Evolutionary conservation across 2,888 invertebrate genomes (phyloP), one percentile per base, ranked within the genome.

Genomic region (Catocala sponsa): DNA sequence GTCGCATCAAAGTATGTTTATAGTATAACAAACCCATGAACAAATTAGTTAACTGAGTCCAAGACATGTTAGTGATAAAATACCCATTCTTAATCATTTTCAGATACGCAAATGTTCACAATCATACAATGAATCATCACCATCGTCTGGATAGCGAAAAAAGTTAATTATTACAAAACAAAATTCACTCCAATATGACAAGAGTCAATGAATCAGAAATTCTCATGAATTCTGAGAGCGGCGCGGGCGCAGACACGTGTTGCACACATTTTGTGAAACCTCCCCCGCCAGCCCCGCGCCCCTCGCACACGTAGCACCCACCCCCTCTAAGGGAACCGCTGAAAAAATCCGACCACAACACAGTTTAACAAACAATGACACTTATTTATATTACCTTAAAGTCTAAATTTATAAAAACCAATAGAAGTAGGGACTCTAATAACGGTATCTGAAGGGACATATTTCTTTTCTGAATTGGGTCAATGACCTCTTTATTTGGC

Each of bases 151-250:
- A 67, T 63, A 58, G 51, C 25, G 56, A 70, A 79, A 79, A 73
- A 73, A 64, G 63, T 67, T 68, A 75, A 74, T 69, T 69, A 76
- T 68, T 68, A 79, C 61, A 76, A 76, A 77, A 76, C 71, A 74
- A 76, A 75, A 74, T 74, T 65, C 67, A 75, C 70, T 79, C 68
- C 72, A 61, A 83, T 81, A 83, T 76, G 79, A 84, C 82, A 86
- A 87, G 85, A 85, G 78, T 80, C 82, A 87, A 89, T 91, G 91
- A 93, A 90, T 92, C 92, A 90, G 87, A 87, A 88, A 90, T 91
- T 92, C 93, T 91, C 92, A 91, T 91, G 92, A 89, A 84, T 83
- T 82, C 81, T 75, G 73, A 72, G 71, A 81, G 80, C 74, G 81
- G 82, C 81, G 74, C 70, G 78, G 82, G 85, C 83, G 79, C 73